A percentile compares a stretch with the other conserved stretches of the same genome.
These are phyloP conservation scores for Amphipyra berbera DNA, from an alignment of 2,888 invertebrate species.

Conservation along the genomic window DNA sequence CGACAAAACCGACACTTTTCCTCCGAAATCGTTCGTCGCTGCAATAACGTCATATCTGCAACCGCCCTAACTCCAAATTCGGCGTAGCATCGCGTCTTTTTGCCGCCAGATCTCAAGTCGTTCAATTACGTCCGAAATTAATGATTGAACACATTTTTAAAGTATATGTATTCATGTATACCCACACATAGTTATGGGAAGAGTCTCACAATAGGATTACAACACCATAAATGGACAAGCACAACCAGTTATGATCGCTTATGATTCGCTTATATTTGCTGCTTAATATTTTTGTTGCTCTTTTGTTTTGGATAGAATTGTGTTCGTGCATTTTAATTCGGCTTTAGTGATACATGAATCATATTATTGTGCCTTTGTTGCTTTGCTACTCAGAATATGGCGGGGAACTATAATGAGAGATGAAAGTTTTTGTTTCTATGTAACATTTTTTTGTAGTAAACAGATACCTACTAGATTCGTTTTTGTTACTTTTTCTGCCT, in stretches of 20 bases:
- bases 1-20: not conserved
- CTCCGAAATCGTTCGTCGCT: not conserved
- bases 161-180: constrained; percentile 69
- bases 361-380: constrained; percentile 28
- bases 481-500: no score
- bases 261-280: constrained; percentile 71
- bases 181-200: constrained; percentile 58
- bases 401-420: constrained; percentile 6
- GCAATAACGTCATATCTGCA: constrained; percentile 17
- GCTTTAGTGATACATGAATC: constrained; percentile 69
- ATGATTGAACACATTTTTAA: constrained; percentile 87
- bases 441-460: not conserved
- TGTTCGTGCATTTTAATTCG: constrained; percentile 87
- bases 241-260: constrained; percentile 86
- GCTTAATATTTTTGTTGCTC: constrained; percentile 79
- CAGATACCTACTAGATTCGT: no score
- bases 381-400: constrained; percentile 15
- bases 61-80: constrained; percentile 65
- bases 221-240: constrained; percentile 82
- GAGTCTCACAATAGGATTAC: constrained; percentile 85
- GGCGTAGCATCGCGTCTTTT: constrained; percentile 84
- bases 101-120: constrained; percentile 78
- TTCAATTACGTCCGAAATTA: constrained; percentile 88
- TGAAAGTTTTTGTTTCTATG: constrained; percentile 3
- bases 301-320: constrained; percentile 84